Evolutionary conservation across 2,797 vertebrate species (phyloP).

Genomic region (Eulemur coronatus): DNA sequence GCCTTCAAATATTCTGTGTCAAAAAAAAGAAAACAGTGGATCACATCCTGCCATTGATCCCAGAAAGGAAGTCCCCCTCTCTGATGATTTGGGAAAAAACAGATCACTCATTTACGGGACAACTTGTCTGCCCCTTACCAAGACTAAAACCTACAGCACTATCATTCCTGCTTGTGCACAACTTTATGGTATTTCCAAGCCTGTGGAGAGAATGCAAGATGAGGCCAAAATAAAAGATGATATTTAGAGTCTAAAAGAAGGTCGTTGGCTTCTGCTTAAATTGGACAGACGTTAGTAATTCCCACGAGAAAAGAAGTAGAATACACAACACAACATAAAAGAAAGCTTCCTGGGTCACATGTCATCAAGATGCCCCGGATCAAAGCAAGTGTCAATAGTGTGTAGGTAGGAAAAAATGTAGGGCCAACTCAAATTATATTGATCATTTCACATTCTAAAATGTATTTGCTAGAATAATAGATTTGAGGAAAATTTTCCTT

Average conservation of each 20-base stretch:
- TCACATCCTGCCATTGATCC: neutral
- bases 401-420: neutral
- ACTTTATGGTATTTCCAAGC: neutral
- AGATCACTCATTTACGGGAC: neutral
- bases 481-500: neutral
- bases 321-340: fast-evolving
- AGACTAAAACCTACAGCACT: neutral
- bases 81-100: neutral
- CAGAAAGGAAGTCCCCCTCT: neutral
- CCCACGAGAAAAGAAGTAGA: neutral
- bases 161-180: neutral
- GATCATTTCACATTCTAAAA: neutral
- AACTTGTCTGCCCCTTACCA: neutral
- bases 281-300: neutral
- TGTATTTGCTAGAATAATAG: neutral
- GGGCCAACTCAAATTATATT: neutral
- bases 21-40: neutral
- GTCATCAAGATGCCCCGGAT: too few species aligned
- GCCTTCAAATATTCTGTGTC: neutral
- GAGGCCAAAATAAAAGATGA: neutral
- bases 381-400: neutral
- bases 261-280: neutral
- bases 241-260: neutral
- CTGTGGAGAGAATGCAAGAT: neutral
- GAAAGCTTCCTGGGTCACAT: neutral